Evolutionary conservation across 2,113 vertebrate species (phyloP), one percentile per base, ranked within the genome.

Genomic region (Panurus biarmicus): DNA sequence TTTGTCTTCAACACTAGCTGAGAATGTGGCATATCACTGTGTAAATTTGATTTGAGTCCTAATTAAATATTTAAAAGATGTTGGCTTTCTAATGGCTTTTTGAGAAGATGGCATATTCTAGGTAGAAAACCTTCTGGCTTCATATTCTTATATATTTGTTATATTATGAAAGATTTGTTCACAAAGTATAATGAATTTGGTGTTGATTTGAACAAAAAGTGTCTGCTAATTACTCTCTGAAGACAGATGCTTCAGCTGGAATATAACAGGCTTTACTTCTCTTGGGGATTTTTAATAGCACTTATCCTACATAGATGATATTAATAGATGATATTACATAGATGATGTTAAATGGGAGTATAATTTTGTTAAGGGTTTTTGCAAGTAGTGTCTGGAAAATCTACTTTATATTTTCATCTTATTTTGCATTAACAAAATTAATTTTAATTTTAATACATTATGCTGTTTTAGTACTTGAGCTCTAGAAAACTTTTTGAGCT

Each of bases 51-150:
- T 95, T 96, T 96, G 90, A 92, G 31, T 96, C 66, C 72, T 92
- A 95, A 96, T 97, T 97, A 97, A 97, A 97, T 85, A 96, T 97
- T 96, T 91, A 92, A 89, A 94, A 92, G 40, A 38, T 82, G 38
- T 87, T 96, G 45, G 15, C 53, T 93, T 92, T 97, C 87, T 87
- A 56, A 80, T 93, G 61, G 60, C 86, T 91, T 70, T 95, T 85
- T 89, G 75, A 87, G 91, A 96, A 95, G 74, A 72, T 60, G 26
- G 74, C 78, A 93, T 92, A 93, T 94, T 95, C 86, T 92, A 65
- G 84, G 48, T 94, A 77, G 66, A 85, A 47, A 71, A 44, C 69
- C 80, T 90, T 77, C n/a, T 81, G 69, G 51, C 83, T 95, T 87
- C 76, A 54, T 88, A n/a, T 91, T 76, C 47, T 38, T 64, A n/a